Evolutionary conservation across 2,113 vertebrate species (phyloP).

Genomic region (Nycticorax nycticorax): DNA sequence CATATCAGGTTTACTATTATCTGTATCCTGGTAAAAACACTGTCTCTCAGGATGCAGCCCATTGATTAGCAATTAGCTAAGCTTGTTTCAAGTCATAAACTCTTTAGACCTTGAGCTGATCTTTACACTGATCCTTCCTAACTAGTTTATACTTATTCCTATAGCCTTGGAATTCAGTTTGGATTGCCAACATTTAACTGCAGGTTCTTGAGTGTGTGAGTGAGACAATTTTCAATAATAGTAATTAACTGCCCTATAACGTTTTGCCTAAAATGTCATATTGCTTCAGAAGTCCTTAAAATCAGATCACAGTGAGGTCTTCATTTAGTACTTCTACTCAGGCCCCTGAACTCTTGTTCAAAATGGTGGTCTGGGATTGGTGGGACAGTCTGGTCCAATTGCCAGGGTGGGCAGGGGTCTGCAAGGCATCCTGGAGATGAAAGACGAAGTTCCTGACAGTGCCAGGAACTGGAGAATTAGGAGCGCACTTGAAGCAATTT

Average conservation of each 20-base stretch:
- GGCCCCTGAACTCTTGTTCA: neutral
- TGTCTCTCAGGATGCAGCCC: neutral
- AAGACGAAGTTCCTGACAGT: neutral
- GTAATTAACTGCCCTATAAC: neutral
- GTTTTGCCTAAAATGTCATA: neutral
- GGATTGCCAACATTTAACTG: neutral
- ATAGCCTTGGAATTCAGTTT: neutral
- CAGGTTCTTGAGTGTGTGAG: neutral
- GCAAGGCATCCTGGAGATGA: neutral
- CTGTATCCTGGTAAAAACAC: neutral
- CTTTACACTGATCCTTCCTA: neutral
- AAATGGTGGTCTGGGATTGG: neutral
- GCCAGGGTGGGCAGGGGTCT: neutral
- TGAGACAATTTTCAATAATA: neutral
- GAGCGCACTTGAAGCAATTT: neutral
- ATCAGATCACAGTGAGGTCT: neutral
- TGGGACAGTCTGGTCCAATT: neutral
- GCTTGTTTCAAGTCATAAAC: constrained; percentile 21
- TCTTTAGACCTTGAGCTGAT: neutral
- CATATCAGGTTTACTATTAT: neutral
- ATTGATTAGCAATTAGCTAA: constrained; percentile 40
- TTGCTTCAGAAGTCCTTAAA: neutral
- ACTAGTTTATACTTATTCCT: neutral
- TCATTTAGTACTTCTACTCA: neutral
- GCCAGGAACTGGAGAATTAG: neutral